Conservation (phyloP, 2,113 vertebrate species). For the Muscicapa adusta region DNA sequence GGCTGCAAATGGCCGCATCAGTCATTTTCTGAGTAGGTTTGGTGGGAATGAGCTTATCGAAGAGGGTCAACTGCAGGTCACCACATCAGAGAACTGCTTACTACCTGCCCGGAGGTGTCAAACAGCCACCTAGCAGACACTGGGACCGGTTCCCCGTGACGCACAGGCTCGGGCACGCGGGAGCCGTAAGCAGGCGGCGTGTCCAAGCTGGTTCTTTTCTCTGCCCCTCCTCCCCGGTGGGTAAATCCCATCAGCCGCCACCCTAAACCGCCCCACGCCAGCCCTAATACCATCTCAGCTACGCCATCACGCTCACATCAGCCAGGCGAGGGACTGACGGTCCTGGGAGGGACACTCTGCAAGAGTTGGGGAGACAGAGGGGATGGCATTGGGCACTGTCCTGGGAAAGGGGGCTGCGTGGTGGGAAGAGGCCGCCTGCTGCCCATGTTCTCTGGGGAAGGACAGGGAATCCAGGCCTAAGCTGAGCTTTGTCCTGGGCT, state of each 20-base stretch:
- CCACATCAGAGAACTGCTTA: not conserved
- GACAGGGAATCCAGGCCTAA: not conserved
- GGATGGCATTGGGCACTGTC: not conserved
- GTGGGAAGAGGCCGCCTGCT: not conserved
- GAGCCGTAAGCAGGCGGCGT: not conserved
- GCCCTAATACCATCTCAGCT: not conserved
- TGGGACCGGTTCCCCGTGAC: not conserved
- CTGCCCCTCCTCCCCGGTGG: not conserved
- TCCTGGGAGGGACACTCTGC: too few species aligned
- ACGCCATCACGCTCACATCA: not conserved
- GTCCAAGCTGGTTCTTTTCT: not conserved
- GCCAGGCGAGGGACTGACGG: accelerated
- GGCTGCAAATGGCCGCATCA: not conserved
- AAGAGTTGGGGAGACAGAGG: too few species aligned
- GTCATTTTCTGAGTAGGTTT: not conserved
- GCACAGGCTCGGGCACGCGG: not conserved
- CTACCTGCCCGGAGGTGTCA: not conserved
- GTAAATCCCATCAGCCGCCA: constrained; percentile 27
- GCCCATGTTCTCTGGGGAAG: accelerated
- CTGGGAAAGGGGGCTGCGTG: too few species aligned
- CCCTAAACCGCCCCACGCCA: not conserved
- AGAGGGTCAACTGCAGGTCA: not conserved
- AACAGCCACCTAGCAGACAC: not conserved
- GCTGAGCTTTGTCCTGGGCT: constrained; percentile 14
- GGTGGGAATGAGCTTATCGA: not conserved